Base-by-base conservation (phyloP, 2,113 vertebrate genomes). In the Lucifuga dentata region DNA sequence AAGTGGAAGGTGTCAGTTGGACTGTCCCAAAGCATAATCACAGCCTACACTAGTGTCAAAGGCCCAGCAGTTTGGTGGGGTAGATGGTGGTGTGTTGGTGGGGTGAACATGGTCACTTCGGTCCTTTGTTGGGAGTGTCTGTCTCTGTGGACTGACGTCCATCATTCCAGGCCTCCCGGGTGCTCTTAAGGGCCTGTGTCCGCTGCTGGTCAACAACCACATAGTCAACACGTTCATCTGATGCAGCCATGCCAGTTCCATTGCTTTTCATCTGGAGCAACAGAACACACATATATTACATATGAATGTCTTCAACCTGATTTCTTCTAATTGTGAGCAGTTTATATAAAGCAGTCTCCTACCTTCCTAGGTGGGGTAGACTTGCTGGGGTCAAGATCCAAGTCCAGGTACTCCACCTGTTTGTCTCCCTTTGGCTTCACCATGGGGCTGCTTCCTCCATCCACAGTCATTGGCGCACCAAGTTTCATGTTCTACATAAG, bases 201-300 rank as follows among this genome's bases (percentile, higher is more conserved):
- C 97, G 94, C 85, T 99, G 95, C 76, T 98, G 96, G 90, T 99
- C 98, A 20, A 99, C 98, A 46, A 98, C 95, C 15, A 99, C 98
- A 0, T 99, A 99, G 87, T 99, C 98, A 2, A 99, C 98, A n/a
- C 97, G 94, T 86, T 99, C 97, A 0, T 98, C 97, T 0, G 96
- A 95, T 21, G 93, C 93, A 0, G 94, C 94, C 90, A 94, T 94
- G 49, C 95, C 95, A 0, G 94, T 93, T 53, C 95, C 95, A 3
- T 94, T 97, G 89, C 89, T 98, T 92, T 99, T 98, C 59, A 95
- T 95, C 97, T 98, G 64, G 11, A 33, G 33, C 19, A 24, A 16
- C 10, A 59, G 7, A 26, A 70, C 29, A 23, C 36, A 69, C 13
- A 38, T 21, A 9, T 1, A 3, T 10, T 50, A n/a, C n/a, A n/a